Evolutionary conservation across 92 coral and sea anemone genomes (phyloP), one percentile per base, ranked within the genome.

Genomic region (Virgularia gustaviana): DNA sequence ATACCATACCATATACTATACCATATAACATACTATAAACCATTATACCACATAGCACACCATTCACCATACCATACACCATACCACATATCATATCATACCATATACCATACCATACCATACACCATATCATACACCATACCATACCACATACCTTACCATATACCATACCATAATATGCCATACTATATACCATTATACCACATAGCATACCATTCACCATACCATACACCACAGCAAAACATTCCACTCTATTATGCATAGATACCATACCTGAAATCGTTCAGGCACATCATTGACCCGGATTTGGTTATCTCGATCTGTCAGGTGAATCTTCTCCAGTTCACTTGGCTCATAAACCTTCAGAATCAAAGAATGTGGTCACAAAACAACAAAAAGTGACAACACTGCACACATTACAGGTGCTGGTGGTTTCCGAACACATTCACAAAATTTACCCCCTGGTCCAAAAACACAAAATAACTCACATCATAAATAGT

Each of bases 291-390:
- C 73, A 58, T 92, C 98, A 22, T 88, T 83, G 23, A 81, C 74
- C 55, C 90, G 88, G 43, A 92, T 87, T 45, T 86, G 85, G 61
- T 84, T 81, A 68, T 92, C 98, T 58, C 73, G 88, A 75, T 79
- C 86, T 31, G 98, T 92, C 75, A 92, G 85, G 91, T 89, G 85
- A 23, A 95, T 95, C 57, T 92, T 92, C 68, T 92, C 96, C 27
- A 92, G 77, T 70, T 92, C 98, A 87, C 98, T 92, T 70, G 98
- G 98, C 75, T 92, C 98, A 86, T 89, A 92, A 19, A 90, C 95
- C 97, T 90, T 33, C 0, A 32, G 18, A 28, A 23, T 76, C 16
- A 49, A 24, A 76, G 68, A 6, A 15, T n/a, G n/a, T n/a, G n/a
- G n/a, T n/a, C n/a, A n/a, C n/a, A n/a, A n/a, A n/a, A n/a, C n/a